Base-by-base conservation (phyloP, 2,797 vertebrate genomes). In the Rhincodon typus region DNA sequence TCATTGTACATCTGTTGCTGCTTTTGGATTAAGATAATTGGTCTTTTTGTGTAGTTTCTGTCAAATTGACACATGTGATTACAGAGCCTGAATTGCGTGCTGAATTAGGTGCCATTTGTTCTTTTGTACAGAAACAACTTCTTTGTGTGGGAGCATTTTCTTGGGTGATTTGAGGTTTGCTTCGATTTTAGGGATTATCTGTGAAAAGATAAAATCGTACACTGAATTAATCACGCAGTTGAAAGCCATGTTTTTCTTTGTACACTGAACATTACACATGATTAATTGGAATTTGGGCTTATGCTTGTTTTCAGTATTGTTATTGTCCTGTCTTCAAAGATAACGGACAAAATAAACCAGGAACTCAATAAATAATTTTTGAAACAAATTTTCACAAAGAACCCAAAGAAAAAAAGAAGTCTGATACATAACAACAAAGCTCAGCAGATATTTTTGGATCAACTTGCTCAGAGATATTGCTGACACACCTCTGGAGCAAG, bases 51-150 rank as follows among this genome's bases (percentile, higher is more conserved):
- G 70, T 15, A 77, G 69, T 34, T 74, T 34, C 70, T 74, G 46
- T 34, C 70, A 27, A 34, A 94, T 34, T 94, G 94, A 94, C 6
- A 27, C 27, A 50, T 94, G 69, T 94, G 70, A 94, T 94, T 94
- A 74, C 94, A 74, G 38, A n/a, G 12, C 6, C 42, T 94, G 94
- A 94, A 94, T 94, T 94, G 38, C 23, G 19, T 46, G 67, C 46
- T 46, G 94, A 74, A 74, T 94, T 74, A 94, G 13, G 69, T 94
- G 27, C 70, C 70, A 74, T 0, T 74, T 94, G 70, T 94, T 74
- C 70, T 53, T 94, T 94, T 94, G 94, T 74, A 6, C 42, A 74
- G 21, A 62, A 74, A 46, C 30, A 30, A 34, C 27, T 50, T 53
- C 94, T 53, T 74, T 94, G 94, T 74, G 94, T 34, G 17, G 25